Base-by-base conservation (phyloP, 2,888 invertebrate species). In the Lepidochrysops patricia region DNA sequence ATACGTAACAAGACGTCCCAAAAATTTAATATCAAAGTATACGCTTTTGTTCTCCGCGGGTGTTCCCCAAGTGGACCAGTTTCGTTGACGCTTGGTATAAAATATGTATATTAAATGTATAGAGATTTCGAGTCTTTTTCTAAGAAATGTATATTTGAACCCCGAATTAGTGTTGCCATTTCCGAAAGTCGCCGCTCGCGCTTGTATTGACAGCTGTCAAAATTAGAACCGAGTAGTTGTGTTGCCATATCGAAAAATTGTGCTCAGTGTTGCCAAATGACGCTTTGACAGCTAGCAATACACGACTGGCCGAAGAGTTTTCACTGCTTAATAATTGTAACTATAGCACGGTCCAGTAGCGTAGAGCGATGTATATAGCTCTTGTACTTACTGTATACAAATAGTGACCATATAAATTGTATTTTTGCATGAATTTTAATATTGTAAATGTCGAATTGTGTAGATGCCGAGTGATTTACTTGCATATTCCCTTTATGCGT, bases 381-480 rank as follows among this genome's bases (percentile, higher is more conserved):
- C 67, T 58, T 65, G 71, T 73, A 70, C 68, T 65, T 63, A 68
- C 63, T 70, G 67, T 72, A 72, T 71, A 73, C 64, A 52, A 52
- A 71, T 73, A 76, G 71, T 68, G 66, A 67, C 66, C 68, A 72
- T 69, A 72, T 72, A 71, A 72, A 75, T 69, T 69, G 73, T 77
- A 77, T 77, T 77, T 77, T 76, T 77, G 76, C 77, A 77, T 77
- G 74, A 75, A 59, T 66, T 74, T 68, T 66, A 67, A 68, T 71
- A 71, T 67, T 70, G 64, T 69, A 65, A 62, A 64, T 63, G 67
- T 64, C 62, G 56, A 62, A 59, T 62, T 64, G 68, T 68, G 67
- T 61, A 58, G 50, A 27, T 56, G 62, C 60, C 62, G 64, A 69
- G 70, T 68, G 70, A 67, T 70, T 71, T 70, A 69, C 70, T 69